Base-by-base conservation (phyloP, 92 coral and sea anemone species). In the Phenganax subtilis region DNA sequence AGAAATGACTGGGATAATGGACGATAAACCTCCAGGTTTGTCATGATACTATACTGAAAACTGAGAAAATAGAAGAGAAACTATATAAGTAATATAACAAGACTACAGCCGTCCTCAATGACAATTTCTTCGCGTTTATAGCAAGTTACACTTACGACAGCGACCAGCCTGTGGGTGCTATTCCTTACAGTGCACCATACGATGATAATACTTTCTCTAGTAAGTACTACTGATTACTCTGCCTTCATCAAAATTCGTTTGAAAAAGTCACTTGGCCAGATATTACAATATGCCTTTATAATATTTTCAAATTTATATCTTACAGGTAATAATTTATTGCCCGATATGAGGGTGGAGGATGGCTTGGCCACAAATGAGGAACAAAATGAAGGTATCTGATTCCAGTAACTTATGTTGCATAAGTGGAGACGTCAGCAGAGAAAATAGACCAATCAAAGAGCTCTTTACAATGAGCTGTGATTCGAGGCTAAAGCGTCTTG, bases 371-470 rank as follows among this genome's bases (percentile, higher is more conserved):
- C 83, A 29, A 63, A 8, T 3, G 74, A 63, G 20, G 74, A 79
- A 51, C 83, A 54, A 54, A 79, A 79, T 54, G 83, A 79, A 79
- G 83, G 83, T 79, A 53, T 1, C 27, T 61, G n/a, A 15, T 7
- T 12, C 14, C 8, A 6, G 67, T 6, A 61, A 61, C 47, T 37
- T 37, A 37, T 5, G 47, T 37, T 37, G 47, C 47, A 37, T 5
- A 37, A 37, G 47, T 37, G 47, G 47, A 37, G 47, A 37, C 47
- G 5, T 37, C 47, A 37, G 3, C 5, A 37, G 47, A 37, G 47
- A 37, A 37, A 37, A 37, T 37, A 1, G 47, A 37, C 47, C 47
- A 37, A 37, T 37, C 47, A 1, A 37, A 37, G 47, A 5, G 3
- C 47, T 37, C 47, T 37, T 37, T 37, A 37, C 5, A 37, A 37